Percentiles rank a stretch among this genome's conserved stretches.
phyloP scores from a whole-genome alignment of 2,797 vertebrate genomes.

The Poeciliopsis infans region DNA sequence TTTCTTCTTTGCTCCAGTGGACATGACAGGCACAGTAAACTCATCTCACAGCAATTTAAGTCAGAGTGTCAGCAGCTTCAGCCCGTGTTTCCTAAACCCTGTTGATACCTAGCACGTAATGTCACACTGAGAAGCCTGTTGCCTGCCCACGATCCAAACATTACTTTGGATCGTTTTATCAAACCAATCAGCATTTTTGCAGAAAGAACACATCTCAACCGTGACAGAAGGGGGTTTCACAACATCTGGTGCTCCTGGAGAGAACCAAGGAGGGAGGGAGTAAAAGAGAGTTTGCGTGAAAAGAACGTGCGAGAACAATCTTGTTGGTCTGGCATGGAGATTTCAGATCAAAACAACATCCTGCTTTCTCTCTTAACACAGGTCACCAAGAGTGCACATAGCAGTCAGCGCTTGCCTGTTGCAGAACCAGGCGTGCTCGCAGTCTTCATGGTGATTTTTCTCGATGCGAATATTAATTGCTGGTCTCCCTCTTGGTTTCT shows the following conservation, averaged over 20 bases:
- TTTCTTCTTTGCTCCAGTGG: conserved; percentile 48
- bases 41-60: conserved; percentile 55
- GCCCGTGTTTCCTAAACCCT: conserved; percentile 61
- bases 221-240: conserved; percentile 68
- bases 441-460: conserved; percentile 37
- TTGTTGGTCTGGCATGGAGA: conserved; percentile 59
- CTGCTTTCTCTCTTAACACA: conserved; percentile 41
- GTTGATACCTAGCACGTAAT: conserved; percentile 63
- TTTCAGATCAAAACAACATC: conserved; percentile 50
- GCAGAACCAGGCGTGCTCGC: conserved; percentile 12
- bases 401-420: conserved; percentile 53
- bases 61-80: conserved; percentile 63
- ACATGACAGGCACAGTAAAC: conserved; percentile 49
- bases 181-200: conserved; percentile 73
- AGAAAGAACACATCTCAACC: conserved; percentile 67
- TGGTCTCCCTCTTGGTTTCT: conserved; percentile 19
- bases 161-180: too few relatives aligned
- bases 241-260: conserved; percentile 66
- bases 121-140: conserved; percentile 57
- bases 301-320: conserved; percentile 64
- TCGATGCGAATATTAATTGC: conserved; percentile 45
- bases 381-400: conserved; percentile 62
- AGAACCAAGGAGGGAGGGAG: conserved; percentile 12
- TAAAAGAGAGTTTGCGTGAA: conserved; percentile 36
- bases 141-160: conserved; percentile 69